Evolutionary conservation across 2,797 vertebrate genomes (phyloP), one percentile per base, ranked within the genome.

Genomic region (Acanthurus lineatus): DNA sequence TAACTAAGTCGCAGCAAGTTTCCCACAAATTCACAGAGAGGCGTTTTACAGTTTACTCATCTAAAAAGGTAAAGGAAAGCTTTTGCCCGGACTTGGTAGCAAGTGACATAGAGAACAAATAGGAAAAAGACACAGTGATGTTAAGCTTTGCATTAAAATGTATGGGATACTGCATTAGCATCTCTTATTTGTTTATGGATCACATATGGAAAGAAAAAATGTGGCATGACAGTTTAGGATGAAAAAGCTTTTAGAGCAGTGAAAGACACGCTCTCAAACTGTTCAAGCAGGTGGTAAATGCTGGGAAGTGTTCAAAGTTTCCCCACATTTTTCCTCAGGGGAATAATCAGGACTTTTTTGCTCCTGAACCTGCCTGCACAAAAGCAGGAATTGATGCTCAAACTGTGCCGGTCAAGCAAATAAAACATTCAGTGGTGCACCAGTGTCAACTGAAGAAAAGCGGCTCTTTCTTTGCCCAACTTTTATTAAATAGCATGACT

Each of bases 181-280:
- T 58, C 52, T 63, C 79, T 22, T 70, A 85, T 85, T 88, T 91
- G 84, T 91, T 85, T 79, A 76, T 84, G 12, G 52, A 57, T 56
- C 85, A 89, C 80, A 53, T 79, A 87, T 84, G 90, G 93, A 91
- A 91, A 89, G 88, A 88, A 84, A 90, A 89, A 87, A 64, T 51
- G 76, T 60, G 79, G 79, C 80, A 48, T 45, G 85, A 89, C 77
- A 16, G 86, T 76, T 83, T 57, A 52, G 73, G 71, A 83, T 86
- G 71, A 89, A 86, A 63, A 76, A 17, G 48, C 63, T 79, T 77
- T 85, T 82, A 69, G 70, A 72, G 59, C 66, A 67, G 82, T 73
- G 65, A 85, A 77, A 82, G 66, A 83, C 79, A 79, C 83, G 78
- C 87, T 82, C 85, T 84, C 52, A 71, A 79, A 87, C 78, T 79